These are phyloP conservation scores for Engraulis encrasicolus DNA, from an alignment of 2,113 vertebrate species.

Conservation along the genomic window DNA sequence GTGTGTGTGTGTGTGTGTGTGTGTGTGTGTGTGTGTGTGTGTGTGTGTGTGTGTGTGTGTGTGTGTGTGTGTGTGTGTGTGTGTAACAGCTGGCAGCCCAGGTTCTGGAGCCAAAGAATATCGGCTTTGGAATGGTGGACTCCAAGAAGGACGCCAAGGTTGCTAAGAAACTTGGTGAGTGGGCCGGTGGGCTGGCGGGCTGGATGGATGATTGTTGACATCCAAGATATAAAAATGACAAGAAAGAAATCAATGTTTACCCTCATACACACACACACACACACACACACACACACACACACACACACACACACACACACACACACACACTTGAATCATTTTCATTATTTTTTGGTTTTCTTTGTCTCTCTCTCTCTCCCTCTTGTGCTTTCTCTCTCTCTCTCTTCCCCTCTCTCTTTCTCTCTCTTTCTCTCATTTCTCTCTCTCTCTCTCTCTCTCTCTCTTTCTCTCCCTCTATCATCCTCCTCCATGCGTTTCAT, in stretches of 20 bases:
- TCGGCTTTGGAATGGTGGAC: slow-evolving; percentile 92
- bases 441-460: no score
- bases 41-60: no score
- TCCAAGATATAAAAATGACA: background rate
- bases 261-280: background rate
- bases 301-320: slow-evolving; percentile 10
- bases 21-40: no score
- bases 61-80: no score
- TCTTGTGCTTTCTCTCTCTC: no score
- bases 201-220: background rate
- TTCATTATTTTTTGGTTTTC: background rate
- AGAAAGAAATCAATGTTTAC: background rate
- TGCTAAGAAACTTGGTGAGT: slow-evolving; percentile 90
- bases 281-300: background rate
- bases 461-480: background rate
- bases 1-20: no score
- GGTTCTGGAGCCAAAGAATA: slow-evolving; percentile 87
- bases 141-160: slow-evolving; percentile 91
- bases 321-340: background rate
- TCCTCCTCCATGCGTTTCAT: background rate
- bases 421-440: no score
- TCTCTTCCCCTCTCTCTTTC: no score
- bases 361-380: background rate
- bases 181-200: no score
- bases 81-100: slow-evolving; percentile 85